Base-by-base conservation (phyloP, 2,888 invertebrate genomes). In the Trissolcus japonicus region DNA sequence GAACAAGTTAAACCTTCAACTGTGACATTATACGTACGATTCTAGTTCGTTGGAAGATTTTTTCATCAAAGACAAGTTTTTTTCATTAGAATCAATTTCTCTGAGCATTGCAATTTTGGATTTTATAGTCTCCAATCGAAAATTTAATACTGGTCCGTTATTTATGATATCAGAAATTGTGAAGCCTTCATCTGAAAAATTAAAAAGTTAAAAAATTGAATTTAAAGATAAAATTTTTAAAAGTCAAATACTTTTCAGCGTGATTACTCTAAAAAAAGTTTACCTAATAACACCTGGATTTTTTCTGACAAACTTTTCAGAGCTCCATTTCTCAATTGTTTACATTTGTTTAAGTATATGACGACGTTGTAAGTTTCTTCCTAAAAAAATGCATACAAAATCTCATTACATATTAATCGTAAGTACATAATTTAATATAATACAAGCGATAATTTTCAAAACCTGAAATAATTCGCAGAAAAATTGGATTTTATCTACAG, bases 171-270 rank as follows among this genome's bases (percentile, higher is more conserved):
- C 51, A 62, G 29, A 46, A 19, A 63, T 13, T 13, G 25, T 7
- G n/a, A 46, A 63, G 2, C 63, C 63, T 29, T 63, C 55, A 54
- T 63, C 63, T 63, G 13, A 46, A 63, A 55, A 53, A 14, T 7
- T 17, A 46, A 53, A 60, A 46, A n/a, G n/a, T 43, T 14, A 0
- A 43, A 43, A 2, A 43, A 43, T 4, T 11, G 6, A 43, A 43
- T 11, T 43, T 6, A 25, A 25, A 25, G 4, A 25, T 25, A 2
- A 4, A 6, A 25, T 4, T 25, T 25, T 6, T 25, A 25, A 4
- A 25, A 25, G 4, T 25, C 6, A 6, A 25, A 25, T 4, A 21
- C 4, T 21, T 25, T 25, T 25, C 4, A 25, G 4, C 25, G 0
- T 25, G 4, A 4, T 25, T 6, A 25, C n/a, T 14, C 0, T 46